A percentile compares a stretch with the other conserved stretches of the same genome.
Evolutionary conservation across 1,140 invertebrate genomes (phyloP).

Genomic region (Patella vulgata): DNA sequence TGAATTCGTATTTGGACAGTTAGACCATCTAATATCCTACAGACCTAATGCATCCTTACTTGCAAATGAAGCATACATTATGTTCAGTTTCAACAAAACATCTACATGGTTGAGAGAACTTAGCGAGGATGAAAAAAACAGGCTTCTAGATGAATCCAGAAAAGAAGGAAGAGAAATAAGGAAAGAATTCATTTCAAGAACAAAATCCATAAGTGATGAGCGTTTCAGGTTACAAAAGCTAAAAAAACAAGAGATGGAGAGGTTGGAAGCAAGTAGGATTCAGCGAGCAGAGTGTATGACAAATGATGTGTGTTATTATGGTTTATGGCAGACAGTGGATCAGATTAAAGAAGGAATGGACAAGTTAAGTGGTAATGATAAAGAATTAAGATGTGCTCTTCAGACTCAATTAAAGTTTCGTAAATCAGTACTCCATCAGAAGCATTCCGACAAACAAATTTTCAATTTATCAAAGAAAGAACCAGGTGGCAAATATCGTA

Average conservation of each 20-base stretch:
- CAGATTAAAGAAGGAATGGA: slow-evolving; percentile 2
- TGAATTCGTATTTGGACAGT: too few relatives aligned
- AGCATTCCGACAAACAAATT: slow-evolving; percentile 3
- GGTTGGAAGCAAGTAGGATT: slow-evolving; percentile 10
- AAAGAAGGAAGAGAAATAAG: background rate
- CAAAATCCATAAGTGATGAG: background rate
- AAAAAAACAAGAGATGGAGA: slow-evolving; percentile 15
- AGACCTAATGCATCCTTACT: too few relatives aligned
- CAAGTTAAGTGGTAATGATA: background rate
- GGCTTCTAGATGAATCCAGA: slow-evolving; percentile 5
- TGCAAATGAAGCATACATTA: too few relatives aligned
- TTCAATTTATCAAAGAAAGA: too few relatives aligned
- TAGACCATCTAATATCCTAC: too few relatives aligned
- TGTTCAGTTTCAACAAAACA: too few relatives aligned
- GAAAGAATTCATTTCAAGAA: slow-evolving; percentile 8
- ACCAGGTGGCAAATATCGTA: background rate
- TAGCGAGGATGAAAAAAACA: slow-evolving; percentile 2
- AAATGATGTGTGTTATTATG: slow-evolving; percentile 21
- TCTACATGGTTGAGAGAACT: slow-evolving; percentile 9
- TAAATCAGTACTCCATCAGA: slow-evolving; percentile 20
- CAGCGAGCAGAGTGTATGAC: slow-evolving; percentile 11
- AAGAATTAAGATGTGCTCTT: slow-evolving; percentile 24
- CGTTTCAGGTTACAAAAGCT: background rate
- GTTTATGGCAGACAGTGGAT: slow-evolving; percentile 21
- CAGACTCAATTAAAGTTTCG: slow-evolving; percentile 21